Evolutionary conservation across 2,888 invertebrate genomes (phyloP).

Genomic region (Ptycholaimellus sp.): DNA sequence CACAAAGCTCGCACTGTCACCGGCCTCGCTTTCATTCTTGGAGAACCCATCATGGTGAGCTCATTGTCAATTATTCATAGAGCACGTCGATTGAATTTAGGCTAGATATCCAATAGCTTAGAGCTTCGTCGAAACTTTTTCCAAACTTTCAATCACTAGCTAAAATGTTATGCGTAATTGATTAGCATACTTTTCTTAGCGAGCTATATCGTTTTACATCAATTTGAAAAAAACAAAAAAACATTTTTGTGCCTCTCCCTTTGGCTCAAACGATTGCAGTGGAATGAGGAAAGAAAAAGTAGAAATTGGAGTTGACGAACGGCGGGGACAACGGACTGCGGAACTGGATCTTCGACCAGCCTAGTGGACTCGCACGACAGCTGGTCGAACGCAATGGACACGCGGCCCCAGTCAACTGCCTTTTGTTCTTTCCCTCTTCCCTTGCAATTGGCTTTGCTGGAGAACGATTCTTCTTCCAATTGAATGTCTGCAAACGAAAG

Average conservation of each 20-base stretch:
- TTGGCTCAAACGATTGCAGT: not conserved
- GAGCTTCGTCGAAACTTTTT: no score
- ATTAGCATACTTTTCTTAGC: not conserved
- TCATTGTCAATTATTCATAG: no score
- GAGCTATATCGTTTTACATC: not conserved
- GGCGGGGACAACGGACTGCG: slow-evolving; percentile 21
- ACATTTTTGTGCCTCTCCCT: not conserved
- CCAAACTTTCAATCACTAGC: no score
- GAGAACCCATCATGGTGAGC: slow-evolving; percentile 66
- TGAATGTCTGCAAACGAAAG: not conserved
- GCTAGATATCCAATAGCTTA: no score
- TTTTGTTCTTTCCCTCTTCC: slow-evolving; percentile 5
- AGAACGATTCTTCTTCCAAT: not conserved
- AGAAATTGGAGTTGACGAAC: slow-evolving; percentile 12
- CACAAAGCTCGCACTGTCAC: slow-evolving; percentile 50
- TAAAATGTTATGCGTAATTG: no score
- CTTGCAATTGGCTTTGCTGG: slow-evolving; percentile 2
- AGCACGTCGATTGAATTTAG: no score
- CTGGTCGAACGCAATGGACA: slow-evolving; percentile 27
- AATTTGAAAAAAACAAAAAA: slow-evolving; percentile 1
- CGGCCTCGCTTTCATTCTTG: slow-evolving; percentile 56
- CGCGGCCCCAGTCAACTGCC: slow-evolving; percentile 24
- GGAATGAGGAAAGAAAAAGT: not conserved
- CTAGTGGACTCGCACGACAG: slow-evolving; percentile 42
- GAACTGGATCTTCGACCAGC: slow-evolving; percentile 50